Base-by-base conservation (phyloP, 1,140 invertebrate species). In the Heliconius hewitsoni region DNA sequence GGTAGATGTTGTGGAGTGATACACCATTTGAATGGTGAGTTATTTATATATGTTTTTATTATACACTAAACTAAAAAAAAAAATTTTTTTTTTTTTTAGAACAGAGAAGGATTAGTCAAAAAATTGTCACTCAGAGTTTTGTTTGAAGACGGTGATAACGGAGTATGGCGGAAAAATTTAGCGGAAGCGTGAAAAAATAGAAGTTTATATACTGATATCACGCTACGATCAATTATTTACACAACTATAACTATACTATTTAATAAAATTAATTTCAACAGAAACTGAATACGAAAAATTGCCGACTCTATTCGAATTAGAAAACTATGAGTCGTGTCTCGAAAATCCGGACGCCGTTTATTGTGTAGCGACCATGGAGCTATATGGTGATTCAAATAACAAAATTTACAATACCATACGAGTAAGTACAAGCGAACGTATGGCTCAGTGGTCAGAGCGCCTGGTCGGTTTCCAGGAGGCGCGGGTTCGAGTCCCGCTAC, bases 231-330 rank as follows among this genome's bases (percentile, higher is more conserved):
- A 37, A 37, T 37, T 37, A 37, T 37, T 37, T 37, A 37, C 6
- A 37, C 34, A 37, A 37, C 6, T 37, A 37, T 37, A 37, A 60
- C 5, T 37, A 6, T 37, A 37, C 55, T 27, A 23, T 60, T 1
- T 4, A 66, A 11, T 52, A 8, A 66, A 8, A 27, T 66, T 27
- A 9, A 30, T 30, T 30, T n/a, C 13, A 13, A n/a, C 60, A 66
- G 60, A 66, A 11, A 66, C 23, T 16, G 60, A 66, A 66, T 66
- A 66, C 16, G 60, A 66, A 66, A 66, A 66, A 66, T 13, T 66
- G 1, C 60, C 60, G 8, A 66, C 1, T 27, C 60, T 66, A 16
- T 66, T 66, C 27, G 60, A 66, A 30, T 66, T 66, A 30, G 60
- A 66, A 66, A 66, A 66, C 27, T 66, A 66, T 30, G 60, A 66